Evolutionary conservation across 2,797 vertebrate genomes (phyloP).

Genomic region (Cyclura pinguis): DNA sequence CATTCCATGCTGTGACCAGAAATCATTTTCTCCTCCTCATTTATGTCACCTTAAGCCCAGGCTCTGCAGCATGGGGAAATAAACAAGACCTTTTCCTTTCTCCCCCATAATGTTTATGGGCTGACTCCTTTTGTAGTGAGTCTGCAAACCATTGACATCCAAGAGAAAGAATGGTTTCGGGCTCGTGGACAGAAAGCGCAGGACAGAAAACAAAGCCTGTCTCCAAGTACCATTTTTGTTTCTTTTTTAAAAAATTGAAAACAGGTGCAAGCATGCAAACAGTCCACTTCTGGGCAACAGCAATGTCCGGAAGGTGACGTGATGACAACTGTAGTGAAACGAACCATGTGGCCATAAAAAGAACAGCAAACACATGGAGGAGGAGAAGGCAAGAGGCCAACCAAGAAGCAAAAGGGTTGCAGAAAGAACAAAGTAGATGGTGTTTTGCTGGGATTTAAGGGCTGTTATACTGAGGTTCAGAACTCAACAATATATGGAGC

Average conservation of each 20-base stretch:
- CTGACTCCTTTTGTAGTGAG: not conserved
- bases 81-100: not conserved
- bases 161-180: conserved; percentile 8
- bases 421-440: not conserved
- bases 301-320: not conserved
- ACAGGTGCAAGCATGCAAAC: not conserved
- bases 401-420: not conserved
- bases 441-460: not conserved
- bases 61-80: not conserved
- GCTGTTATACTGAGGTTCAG: too few species aligned
- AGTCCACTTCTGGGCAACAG: not conserved
- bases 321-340: conserved; percentile 7
- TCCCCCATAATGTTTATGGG: conserved; percentile 11
- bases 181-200: not conserved
- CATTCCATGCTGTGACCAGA: not conserved
- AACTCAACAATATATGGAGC: too few species aligned
- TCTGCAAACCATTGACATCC: not conserved
- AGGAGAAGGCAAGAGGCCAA: not conserved
- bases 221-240: not conserved
- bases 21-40: not conserved
- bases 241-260: conserved; percentile 13
- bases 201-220: not conserved
- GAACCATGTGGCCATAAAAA: not conserved
- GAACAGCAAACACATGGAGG: not conserved
- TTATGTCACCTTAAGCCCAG: not conserved